phyloP scores from a whole-genome alignment of 2,888 invertebrate genomes.

The Phytoseiulus persimilis region DNA sequence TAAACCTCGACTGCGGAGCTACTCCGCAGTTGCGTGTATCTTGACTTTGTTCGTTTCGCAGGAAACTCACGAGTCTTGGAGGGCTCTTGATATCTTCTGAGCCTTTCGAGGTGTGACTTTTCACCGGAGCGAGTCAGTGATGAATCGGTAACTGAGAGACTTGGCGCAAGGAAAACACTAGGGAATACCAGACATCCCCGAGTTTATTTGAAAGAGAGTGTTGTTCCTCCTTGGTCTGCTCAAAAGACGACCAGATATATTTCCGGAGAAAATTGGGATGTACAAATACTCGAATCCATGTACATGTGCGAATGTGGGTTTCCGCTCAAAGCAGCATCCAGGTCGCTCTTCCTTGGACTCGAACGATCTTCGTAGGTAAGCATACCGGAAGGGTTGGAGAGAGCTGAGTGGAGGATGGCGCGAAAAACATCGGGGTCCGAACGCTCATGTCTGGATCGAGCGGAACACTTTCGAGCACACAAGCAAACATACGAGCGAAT shows the following conservation, averaged over 20 bases:
- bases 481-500: neutral
- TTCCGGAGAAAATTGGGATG: neutral
- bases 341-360: no score
- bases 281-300: neutral
- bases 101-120: no score
- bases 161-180: neutral
- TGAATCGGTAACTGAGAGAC: neutral
- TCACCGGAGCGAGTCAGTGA: no score
- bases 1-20: no score
- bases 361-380: neutral
- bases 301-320: neutral
- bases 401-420: no score
- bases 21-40: no score
- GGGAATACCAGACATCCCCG: neutral
- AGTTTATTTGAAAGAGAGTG: neutral
- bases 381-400: neutral
- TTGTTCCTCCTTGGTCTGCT: neutral
- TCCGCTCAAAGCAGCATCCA: no score
- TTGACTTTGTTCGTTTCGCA: no score
- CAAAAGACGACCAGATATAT: neutral
- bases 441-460: neutral
- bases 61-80: no score
- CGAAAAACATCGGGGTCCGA: neutral
- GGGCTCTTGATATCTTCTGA: no score
- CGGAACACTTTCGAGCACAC: no score